Conservation (phyloP, 2,797 vertebrate genomes). For the Mormyrops boulengeri region DNA sequence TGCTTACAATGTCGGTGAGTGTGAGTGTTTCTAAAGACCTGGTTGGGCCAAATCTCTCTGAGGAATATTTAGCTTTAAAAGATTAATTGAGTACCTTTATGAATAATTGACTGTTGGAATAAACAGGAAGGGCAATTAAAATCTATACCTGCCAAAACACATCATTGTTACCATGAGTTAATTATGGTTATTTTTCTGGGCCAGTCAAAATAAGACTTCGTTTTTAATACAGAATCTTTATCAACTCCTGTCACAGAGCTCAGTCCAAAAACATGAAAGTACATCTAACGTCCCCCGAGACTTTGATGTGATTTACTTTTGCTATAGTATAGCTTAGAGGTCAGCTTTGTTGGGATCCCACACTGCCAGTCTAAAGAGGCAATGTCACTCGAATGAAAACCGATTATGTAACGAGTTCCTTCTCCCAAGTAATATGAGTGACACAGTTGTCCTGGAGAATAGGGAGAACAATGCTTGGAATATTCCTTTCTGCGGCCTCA, state of each 20-base stretch:
- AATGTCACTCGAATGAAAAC: not conserved
- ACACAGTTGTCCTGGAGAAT: constrained; percentile 37
- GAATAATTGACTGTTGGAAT: not conserved
- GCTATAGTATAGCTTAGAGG: not conserved
- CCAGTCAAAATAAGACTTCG: not conserved
- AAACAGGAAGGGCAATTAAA: constrained; percentile 15
- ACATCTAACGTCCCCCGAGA: not conserved
- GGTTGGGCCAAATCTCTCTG: not conserved
- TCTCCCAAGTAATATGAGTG: constrained; percentile 46
- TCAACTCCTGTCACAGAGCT: not conserved
- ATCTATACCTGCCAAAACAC: not conserved
- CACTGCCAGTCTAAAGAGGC: not conserved
- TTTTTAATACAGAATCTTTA: not conserved
- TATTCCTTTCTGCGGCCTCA: constrained; percentile 66
- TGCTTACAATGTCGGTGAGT: not conserved
- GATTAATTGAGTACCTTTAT: not conserved
- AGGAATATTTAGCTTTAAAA: not conserved
- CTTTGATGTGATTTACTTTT: not conserved
- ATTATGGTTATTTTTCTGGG: not conserved
- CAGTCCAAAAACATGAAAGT: not conserved
- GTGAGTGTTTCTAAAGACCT: not conserved
- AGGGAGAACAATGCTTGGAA: constrained; percentile 44
- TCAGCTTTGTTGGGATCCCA: not conserved
- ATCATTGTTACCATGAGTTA: constrained; percentile 14
- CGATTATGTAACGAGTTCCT: not conserved